Percentiles rank a stretch among this genome's conserved stretches.
Evolutionary conservation across 35 echinoderm and acorn worm genomes (phyloP).

Genomic region (Antedon bifida): DNA sequence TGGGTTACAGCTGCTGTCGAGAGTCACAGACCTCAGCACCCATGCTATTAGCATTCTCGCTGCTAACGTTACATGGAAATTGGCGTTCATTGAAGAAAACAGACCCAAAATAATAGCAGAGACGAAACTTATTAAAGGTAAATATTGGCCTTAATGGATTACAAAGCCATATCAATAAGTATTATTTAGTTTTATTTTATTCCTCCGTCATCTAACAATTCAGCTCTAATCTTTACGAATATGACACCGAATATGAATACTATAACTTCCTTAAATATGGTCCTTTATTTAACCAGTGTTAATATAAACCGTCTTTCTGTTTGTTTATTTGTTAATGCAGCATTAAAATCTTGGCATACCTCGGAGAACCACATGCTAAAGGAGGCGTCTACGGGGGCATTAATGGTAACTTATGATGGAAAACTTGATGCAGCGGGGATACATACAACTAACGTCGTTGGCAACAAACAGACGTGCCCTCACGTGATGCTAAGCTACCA

Average conservation of each 20-base stretch:
- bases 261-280: too few relatives aligned
- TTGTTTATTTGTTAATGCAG: not conserved
- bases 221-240: too few relatives aligned
- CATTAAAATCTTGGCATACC: not conserved
- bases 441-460: not conserved
- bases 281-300: too few relatives aligned
- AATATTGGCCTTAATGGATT: not conserved
- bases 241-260: too few relatives aligned
- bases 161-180: too few relatives aligned
- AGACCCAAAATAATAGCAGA: constrained; percentile 42
- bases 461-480: not conserved
- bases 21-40: constrained; percentile 27
- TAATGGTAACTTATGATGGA: constrained; percentile 36
- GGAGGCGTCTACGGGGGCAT: constrained; percentile 58
- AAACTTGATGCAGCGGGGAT: not conserved
- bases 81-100: constrained; percentile 70
- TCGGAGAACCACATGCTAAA: not conserved
- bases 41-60: constrained; percentile 29
- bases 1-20: constrained; percentile 27
- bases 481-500: constrained; percentile 99
- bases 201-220: too few relatives aligned
- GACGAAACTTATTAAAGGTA: constrained; percentile 49
- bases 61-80: constrained; percentile 46
- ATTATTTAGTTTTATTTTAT: too few relatives aligned
- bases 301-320: too few relatives aligned